A percentile compares a stretch with the other conserved stretches of the same genome.
Conservation (phyloP, 2,888 invertebrate genomes). For the Eupithecia inturbata region DNA sequence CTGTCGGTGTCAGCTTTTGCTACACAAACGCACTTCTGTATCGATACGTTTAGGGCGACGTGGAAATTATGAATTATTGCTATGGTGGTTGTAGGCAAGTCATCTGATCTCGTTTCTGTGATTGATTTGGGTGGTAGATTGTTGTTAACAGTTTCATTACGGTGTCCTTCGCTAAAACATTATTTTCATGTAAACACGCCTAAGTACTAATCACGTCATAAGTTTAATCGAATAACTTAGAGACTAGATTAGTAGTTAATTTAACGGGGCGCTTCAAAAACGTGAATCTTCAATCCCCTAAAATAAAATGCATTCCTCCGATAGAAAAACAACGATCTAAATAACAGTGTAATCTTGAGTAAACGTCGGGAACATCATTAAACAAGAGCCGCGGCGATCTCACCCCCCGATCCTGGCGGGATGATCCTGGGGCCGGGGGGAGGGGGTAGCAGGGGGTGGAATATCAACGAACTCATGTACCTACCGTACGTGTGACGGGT, state of each 20-base stretch:
- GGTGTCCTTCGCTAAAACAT: not conserved
- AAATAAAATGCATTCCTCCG: constrained; percentile 45
- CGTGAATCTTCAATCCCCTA: constrained; percentile 29
- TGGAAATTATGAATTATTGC: constrained; percentile 4
- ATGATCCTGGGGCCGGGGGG: constrained; percentile 59
- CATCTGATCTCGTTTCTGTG: not conserved
- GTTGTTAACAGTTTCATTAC: not conserved
- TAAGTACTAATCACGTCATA: not conserved
- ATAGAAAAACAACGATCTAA: constrained; percentile 50
- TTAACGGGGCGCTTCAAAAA: not conserved
- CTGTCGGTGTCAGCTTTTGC: constrained; percentile 22
- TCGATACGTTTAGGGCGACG: constrained; percentile 10
- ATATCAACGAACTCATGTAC: constrained; percentile 81
- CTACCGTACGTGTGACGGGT: constrained; percentile 72
- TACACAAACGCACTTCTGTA: constrained; percentile 19
- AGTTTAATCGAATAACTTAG: not conserved
- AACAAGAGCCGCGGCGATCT: constrained; percentile 65
- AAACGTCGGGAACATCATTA: constrained; percentile 78
- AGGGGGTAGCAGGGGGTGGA: constrained; percentile 57
- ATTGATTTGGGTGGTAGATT: not conserved
- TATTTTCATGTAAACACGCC: too few species aligned
- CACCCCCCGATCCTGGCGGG: constrained; percentile 65
- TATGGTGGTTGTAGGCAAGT: not conserved
- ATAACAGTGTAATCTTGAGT: constrained; percentile 70
- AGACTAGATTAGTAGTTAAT: not conserved